Evolutionary conservation across 2,113 vertebrate species (phyloP), one percentile per base, ranked within the genome.

Genomic region (Octodon degus): DNA sequence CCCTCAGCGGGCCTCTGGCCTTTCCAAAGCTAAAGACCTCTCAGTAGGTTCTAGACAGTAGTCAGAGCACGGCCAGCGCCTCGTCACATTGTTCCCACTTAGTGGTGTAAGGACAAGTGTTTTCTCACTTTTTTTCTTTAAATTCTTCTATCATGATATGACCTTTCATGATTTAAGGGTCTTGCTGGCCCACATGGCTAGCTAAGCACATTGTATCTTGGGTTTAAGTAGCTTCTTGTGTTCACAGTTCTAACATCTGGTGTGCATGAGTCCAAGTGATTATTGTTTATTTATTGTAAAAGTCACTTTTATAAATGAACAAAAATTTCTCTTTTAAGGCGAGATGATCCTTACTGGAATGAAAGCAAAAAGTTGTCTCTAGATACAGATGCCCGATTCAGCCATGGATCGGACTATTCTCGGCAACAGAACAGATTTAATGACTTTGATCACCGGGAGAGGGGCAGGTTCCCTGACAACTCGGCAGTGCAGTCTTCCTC

Each of bases 341-440:
- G 99, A 96, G 99, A 99, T 4, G 99, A 99, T 76, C 97, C 99
- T 5, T 99, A 99, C 96, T 99, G 99, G 99, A 99, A 98, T 8
- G 99, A 99, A 70, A 99, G 97, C 97, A 99, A 99, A 98, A 99
- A 99, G 98, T 99, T 99, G 94, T 98, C 98, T 96, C 96, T 99
- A 0, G 99, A 99, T 74, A 98, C 99, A 43, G 99, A 99, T 53
- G 98, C 98, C n/a, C 99, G 99, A 30, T 98, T 99, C 4, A 97
- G 99, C 97, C 99, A 99, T 32, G 98, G 99, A 24, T 99, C 99
- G 4, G 99, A 99, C 93, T 99, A 99, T 97, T 99, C 98, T 97
- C 98, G 99, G 5, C 99, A 99, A 91, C 99, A 99, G 97, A 99
- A 99, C 97, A 99, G 99, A 92, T 99, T 99, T 89, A 98, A 98